Percentiles rank a stretch among this genome's conserved stretches.
Conservation (phyloP, 2,113 vertebrate species). For the Fulmarus glacialis region DNA sequence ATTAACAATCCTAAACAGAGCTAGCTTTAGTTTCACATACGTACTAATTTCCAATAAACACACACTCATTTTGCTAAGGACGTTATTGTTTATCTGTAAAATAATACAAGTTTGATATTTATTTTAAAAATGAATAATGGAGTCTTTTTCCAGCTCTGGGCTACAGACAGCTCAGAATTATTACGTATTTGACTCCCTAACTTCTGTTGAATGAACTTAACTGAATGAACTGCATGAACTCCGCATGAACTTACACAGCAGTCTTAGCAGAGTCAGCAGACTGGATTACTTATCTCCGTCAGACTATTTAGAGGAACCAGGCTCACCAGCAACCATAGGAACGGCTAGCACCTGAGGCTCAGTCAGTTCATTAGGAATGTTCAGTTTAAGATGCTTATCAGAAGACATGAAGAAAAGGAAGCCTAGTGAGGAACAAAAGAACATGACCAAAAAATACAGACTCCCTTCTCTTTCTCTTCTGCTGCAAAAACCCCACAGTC, state of each 20-base stretch:
- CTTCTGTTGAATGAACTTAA: not conserved
- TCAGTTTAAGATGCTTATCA: not conserved
- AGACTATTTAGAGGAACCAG: not conserved
- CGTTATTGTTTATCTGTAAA: not conserved
- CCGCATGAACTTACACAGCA: not conserved
- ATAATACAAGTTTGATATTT: not conserved
- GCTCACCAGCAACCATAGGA: not conserved
- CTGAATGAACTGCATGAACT: not conserved
- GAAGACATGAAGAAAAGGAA: not conserved
- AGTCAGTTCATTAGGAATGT: not conserved
- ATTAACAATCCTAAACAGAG: not conserved
- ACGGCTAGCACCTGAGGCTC: not conserved
- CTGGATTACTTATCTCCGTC: not conserved
- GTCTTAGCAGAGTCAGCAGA: not conserved
- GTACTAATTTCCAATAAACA: not conserved
- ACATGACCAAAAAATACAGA: not conserved
- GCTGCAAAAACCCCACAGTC: not conserved
- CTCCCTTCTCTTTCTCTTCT: not conserved
- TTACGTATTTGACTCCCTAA: not conserved
- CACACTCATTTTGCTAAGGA: not conserved
- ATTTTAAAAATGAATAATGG: not conserved
- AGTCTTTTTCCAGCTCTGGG: not conserved
- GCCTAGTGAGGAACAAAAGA: not conserved
- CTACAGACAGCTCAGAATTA: not conserved
- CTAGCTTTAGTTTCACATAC: not conserved